Conservation (phyloP, 2,113 vertebrate genomes). For the Oxyura jamaicensis region DNA sequence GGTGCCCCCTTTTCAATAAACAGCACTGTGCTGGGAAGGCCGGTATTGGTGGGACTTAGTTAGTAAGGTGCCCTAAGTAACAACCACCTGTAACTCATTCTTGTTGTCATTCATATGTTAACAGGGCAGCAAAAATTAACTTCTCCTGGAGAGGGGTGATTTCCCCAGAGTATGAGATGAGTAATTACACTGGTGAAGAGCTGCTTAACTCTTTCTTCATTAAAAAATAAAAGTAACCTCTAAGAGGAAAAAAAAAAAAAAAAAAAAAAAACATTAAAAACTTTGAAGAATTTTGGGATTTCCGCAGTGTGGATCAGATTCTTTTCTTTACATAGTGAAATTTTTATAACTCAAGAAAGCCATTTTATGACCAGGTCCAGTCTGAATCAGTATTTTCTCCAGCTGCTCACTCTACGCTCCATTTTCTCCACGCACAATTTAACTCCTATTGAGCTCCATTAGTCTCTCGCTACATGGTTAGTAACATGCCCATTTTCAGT, state of each 20-base stretch:
- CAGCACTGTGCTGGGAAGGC: not conserved
- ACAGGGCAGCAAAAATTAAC: conserved; percentile 1
- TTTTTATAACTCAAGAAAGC: not conserved
- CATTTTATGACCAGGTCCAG: not conserved
- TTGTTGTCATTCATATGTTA: not conserved
- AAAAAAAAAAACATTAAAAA: not conserved
- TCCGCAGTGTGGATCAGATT: not conserved
- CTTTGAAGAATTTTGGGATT: not conserved
- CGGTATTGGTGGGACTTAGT: not conserved
- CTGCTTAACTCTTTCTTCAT: not conserved
- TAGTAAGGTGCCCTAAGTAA: not conserved
- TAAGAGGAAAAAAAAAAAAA: not conserved
- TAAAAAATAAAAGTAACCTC: not conserved
- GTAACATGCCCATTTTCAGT: not conserved
- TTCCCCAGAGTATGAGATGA: not conserved
- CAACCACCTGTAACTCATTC: not conserved
- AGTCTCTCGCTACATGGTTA: not conserved
- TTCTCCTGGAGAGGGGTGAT: not conserved
- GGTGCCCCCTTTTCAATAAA: not conserved
- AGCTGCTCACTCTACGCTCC: not conserved
- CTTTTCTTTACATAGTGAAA: not conserved
- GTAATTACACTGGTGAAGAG: not conserved
- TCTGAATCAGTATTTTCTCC: not conserved
- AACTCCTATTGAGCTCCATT: not conserved
- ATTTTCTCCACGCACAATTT: not conserved